phyloP scores from a whole-genome alignment of 1,140 invertebrate species.

The Musca vetustissima region DNA sequence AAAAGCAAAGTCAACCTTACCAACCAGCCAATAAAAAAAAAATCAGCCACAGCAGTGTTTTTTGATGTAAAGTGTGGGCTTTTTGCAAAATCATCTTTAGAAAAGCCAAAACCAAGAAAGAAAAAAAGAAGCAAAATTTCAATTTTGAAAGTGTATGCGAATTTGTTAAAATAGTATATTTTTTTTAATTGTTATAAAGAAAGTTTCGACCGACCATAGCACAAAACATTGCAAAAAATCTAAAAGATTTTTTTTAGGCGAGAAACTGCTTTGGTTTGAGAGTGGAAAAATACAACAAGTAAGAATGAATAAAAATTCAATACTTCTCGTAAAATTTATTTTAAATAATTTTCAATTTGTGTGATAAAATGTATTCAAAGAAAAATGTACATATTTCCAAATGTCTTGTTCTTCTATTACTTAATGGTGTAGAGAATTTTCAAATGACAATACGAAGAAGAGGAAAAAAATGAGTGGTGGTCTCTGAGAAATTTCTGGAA shows the following conservation, averaged over 20 bases:
- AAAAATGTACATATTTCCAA: not conserved
- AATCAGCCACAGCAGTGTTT: too few species aligned
- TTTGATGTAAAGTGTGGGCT: slow-evolving; percentile 9
- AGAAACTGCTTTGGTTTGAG: not conserved
- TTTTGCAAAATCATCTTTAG: not conserved
- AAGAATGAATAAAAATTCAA: slow-evolving; percentile 2
- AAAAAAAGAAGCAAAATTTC: not conserved
- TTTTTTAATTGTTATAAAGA: not conserved
- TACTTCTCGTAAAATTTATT: not conserved
- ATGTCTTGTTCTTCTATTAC: not conserved
- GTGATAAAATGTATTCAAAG: not conserved
- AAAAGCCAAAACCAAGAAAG: not conserved
- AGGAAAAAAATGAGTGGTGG: too few species aligned
- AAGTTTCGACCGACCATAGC: not conserved
- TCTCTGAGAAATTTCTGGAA: too few species aligned
- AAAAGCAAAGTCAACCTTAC: not conserved
- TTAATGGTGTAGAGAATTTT: slow-evolving; percentile 11
- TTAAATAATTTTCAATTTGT: not conserved
- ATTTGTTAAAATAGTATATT: not conserved
- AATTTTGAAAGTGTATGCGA: not conserved
- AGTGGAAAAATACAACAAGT: slow-evolving; percentile 1
- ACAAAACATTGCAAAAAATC: not conserved
- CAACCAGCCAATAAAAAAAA: not conserved
- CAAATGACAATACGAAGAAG: not conserved
- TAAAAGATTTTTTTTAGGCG: slow-evolving; percentile 1